Base-by-base conservation (phyloP, 2,888 invertebrate genomes). In the Suillia variegata region DNA sequence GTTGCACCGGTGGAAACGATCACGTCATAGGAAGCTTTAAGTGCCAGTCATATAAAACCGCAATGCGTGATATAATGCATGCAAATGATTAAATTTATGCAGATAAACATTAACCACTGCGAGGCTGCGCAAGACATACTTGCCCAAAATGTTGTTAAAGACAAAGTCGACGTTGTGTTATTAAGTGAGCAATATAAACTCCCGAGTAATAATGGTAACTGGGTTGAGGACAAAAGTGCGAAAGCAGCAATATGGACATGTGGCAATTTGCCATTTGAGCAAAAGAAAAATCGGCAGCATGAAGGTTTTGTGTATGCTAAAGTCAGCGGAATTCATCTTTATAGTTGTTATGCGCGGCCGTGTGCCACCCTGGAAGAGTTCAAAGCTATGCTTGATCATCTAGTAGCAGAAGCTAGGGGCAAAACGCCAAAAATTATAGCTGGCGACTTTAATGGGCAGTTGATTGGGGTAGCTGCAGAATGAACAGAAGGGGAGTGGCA, bases 261-360 rank as follows among this genome's bases (percentile, higher is more conserved):
- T n/a, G n/a, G n/a, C n/a, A n/a, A n/a, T n/a, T n/a, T n/a, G n/a
- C 53, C 53, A 10, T 53, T 53, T 33, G 34, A 53, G 34, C 20
- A 21, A 18, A 33, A 8, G n/a, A 2, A 3, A 4, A 18, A 8
- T 4, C 2, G 13, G 18, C 53, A 53, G 18, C 34, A 53, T 4
- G 53, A 53, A 22, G 34, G 53, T 13, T 53, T 53, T 34, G 53
- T 10, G n/a, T 50, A 24, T 20, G 57, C 51, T n/a, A 50, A 45
- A 51, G n/a, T 26, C 4, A 26, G 8, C 3, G 31, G 31, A 2
- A 18, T 51, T 1, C 38, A 45, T n/a, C 21, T 55, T n/a, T 59
- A 59, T 15, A 59, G 59, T 42, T 59, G 59, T n/a, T 50, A 59
- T 21, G 38, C 42, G 3, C 51, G 55, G 15, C 55, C 59, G 6